Conservation (phyloP, 2,113 vertebrate genomes). For the Epinephelus moara region DNA sequence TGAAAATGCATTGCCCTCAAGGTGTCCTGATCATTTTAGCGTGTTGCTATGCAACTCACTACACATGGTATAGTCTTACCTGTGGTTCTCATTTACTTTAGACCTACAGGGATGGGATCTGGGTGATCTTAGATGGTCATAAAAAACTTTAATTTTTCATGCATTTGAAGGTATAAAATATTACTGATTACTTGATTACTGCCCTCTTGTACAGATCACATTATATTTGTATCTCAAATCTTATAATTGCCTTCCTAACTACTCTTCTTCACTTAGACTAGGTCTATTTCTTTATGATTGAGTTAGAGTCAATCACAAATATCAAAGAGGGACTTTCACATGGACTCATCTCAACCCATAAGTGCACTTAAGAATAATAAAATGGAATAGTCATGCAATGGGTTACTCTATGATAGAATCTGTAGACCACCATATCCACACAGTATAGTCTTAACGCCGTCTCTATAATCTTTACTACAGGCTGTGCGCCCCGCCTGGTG, state of each 20-base stretch:
- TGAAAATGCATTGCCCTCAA: neutral
- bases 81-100: neutral
- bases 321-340: neutral
- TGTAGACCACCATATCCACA: fast-evolving
- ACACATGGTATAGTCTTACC: neutral
- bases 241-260: neutral
- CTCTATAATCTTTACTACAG: neutral
- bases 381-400: neutral
- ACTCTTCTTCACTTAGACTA: neutral
- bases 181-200: neutral
- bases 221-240: neutral
- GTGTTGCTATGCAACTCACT: neutral
- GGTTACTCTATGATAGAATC: neutral
- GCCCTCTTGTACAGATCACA: neutral
- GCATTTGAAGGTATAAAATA: neutral
- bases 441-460: neutral
- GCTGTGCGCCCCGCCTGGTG: slow-evolving; percentile 73
- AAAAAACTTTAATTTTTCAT: neutral
- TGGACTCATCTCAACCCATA: neutral
- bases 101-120: neutral
- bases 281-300: neutral
- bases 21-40: neutral
- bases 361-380: neutral
- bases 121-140: neutral
- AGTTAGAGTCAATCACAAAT: neutral